A percentile compares a stretch with the other conserved stretches of the same genome.
Conservation (phyloP, 2,113 vertebrate genomes). For the Entosphenus tridentatus region DNA sequence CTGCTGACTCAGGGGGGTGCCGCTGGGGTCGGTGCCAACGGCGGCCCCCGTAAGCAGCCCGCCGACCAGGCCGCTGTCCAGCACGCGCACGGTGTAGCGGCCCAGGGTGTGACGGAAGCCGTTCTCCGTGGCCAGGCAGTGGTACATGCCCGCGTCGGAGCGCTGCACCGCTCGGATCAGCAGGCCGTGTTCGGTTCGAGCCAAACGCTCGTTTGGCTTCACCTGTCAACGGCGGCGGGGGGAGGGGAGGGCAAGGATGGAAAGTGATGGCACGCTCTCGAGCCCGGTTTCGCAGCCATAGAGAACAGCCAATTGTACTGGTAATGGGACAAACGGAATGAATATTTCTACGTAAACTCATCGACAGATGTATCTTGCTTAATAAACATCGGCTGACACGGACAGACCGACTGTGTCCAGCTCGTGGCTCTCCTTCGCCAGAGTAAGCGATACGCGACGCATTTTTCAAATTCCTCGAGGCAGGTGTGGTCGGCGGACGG, state of each 20-base stretch:
- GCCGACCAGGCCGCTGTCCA: conserved; percentile 52
- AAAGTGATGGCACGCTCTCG: too few species aligned
- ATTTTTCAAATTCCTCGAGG: too few species aligned
- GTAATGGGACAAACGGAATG: too few species aligned
- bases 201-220: conserved; percentile 57
- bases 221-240: conserved; percentile 27
- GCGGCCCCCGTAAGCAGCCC: conserved; percentile 34
- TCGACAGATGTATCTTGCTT: too few species aligned
- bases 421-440: too few species aligned
- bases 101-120: conserved; percentile 86
- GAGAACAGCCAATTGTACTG: too few species aligned
- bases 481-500: too few species aligned
- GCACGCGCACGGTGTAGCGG: conserved; percentile 62
- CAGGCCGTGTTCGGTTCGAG: conserved; percentile 70
- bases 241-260: background rate
- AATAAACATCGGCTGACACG: too few species aligned
- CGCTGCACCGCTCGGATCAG: conserved; percentile 68
- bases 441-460: too few species aligned
- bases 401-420: too few species aligned
- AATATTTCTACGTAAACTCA: too few species aligned
- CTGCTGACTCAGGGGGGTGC: conserved; percentile 8
- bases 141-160: conserved; percentile 55
- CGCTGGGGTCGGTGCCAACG: conserved; percentile 13
- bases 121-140: conserved; percentile 89
- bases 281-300: too few species aligned